phyloP scores from a whole-genome alignment of 1,140 invertebrate genomes.

The Hirudo medicinalis region DNA sequence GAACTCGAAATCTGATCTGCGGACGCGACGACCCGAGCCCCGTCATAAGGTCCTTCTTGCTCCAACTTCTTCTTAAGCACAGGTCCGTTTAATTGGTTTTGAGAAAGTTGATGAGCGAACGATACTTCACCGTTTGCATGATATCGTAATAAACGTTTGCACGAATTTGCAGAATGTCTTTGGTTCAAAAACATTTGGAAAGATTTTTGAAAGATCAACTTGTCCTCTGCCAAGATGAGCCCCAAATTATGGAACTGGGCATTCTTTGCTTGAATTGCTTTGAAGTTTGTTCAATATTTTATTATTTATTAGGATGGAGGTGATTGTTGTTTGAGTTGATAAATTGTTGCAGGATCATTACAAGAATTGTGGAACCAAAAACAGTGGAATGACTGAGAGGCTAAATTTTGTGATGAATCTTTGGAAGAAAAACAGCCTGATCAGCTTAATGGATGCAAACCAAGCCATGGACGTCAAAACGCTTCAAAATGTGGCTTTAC shows the following conservation, averaged over 20 bases:
- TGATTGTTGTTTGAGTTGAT: neutral
- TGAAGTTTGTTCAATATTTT: conserved; percentile 26
- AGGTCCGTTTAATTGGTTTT: conserved; percentile 23
- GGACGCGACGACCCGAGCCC: conserved; percentile 33
- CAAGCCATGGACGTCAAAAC: conserved; percentile 8
- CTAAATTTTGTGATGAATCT: conserved; percentile 21
- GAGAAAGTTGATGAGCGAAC: neutral
- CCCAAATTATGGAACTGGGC: conserved; percentile 21
- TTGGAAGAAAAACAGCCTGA: conserved; percentile 16
- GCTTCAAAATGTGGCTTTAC: too few species aligned
- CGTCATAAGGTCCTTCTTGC: conserved; percentile 31
- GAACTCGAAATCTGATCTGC: conserved; percentile 25
- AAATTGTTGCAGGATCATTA: conserved; percentile 10
- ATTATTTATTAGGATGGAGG: neutral
- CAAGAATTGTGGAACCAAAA: conserved; percentile 25
- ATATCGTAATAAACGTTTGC: too few species aligned
- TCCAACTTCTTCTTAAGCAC: conserved; percentile 29
- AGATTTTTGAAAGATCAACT: conserved; percentile 23
- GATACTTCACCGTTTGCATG: too few species aligned
- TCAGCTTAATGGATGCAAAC: conserved; percentile 24
- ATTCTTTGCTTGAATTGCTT: conserved; percentile 31
- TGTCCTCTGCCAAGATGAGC: neutral
- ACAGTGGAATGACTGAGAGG: conserved; percentile 22
- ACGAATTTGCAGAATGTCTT: conserved; percentile 20
- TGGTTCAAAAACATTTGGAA: conserved; percentile 23